Evolutionary conservation across 2,113 vertebrate species (phyloP), one percentile per base, ranked within the genome.

Genomic region (Nanorana parkeri): DNA sequence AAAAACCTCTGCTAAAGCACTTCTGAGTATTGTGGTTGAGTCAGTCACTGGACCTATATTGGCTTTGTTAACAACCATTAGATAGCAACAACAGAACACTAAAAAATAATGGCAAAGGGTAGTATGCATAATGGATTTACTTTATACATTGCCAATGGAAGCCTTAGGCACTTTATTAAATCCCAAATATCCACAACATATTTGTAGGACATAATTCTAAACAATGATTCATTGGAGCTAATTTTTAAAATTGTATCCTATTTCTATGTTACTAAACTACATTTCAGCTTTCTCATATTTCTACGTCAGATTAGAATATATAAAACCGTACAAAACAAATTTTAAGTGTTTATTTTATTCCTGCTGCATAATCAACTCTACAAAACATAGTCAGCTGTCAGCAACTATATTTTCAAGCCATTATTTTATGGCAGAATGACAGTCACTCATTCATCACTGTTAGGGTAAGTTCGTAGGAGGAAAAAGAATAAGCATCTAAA

Each of bases 401-500:
- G 26, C 55, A 80, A 61, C 68, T 80, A 63, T 80, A 72, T 80
- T 72, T 80, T 47, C 32, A 24, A 61, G 36, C 56, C 47, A 63
- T 80, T 80, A 72, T 80, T 80, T 71, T 36, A 41, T 72, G 65
- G 55, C 56, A 64, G 78, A 68, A 63, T 80, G 78, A 72, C 78
- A 80, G 58, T 72, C 64, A 29, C 58, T 72, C 67, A 72, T 80
- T 80, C 78, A 72, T 80, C 78, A 72, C 32, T 72, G 56, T 47
- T 72, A 52, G 32, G 23, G 23, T 26, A 72, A 72, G 21, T 80
- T 80, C 17, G 64, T 32, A 68, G 64, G 51, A 78, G 47, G 20
- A 69, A 81, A 28, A 47, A 61, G 54, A 69, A 69, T 61, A n/a
- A 60, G 24, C 17, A 69, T 69, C 64, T 60, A 61, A 80, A 21